phyloP scores from a whole-genome alignment of 2,888 invertebrate species.

The Hyposoter didymator region DNA sequence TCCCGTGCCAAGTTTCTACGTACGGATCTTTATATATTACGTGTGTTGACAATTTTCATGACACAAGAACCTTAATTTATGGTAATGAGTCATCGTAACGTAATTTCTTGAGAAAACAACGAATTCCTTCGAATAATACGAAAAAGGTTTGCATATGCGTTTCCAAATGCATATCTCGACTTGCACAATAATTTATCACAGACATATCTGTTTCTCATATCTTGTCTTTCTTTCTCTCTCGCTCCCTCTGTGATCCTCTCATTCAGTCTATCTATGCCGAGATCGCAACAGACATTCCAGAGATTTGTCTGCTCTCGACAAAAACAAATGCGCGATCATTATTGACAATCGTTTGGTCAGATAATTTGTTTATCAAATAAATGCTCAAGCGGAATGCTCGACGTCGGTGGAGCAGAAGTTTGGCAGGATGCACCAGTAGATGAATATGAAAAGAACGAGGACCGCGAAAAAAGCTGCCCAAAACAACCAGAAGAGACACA shows the following conservation, averaged over 20 bases:
- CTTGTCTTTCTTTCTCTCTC: neutral
- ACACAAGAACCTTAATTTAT: no score
- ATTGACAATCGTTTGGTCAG: neutral
- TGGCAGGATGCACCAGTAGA: slow-evolving; percentile 70
- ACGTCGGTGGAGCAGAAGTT: slow-evolving; percentile 56
- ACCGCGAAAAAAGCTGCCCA: slow-evolving; percentile 75
- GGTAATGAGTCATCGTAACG: no score
- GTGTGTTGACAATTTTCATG: no score
- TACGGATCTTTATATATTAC: no score
- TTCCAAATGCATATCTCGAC: neutral
- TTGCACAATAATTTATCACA: slow-evolving; percentile 40
- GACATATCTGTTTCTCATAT: slow-evolving; percentile 10
- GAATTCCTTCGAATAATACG: neutral
- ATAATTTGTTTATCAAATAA: neutral
- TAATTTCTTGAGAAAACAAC: neutral
- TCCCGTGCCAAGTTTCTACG: no score
- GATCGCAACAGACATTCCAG: slow-evolving; percentile 10
- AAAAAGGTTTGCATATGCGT: neutral
- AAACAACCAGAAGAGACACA: slow-evolving; percentile 78
- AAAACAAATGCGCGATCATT: slow-evolving; percentile 10
- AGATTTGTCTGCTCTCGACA: slow-evolving; percentile 17
- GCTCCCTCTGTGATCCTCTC: slow-evolving; percentile 1
- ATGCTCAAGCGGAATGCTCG: slow-evolving; percentile 35
- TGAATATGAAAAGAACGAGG: slow-evolving; percentile 72
- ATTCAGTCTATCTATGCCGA: neutral